Percentiles rank a stretch among this genome's conserved stretches.
Conservation (phyloP, 1,140 invertebrate species). For the Drosophila ercepeae region DNA sequence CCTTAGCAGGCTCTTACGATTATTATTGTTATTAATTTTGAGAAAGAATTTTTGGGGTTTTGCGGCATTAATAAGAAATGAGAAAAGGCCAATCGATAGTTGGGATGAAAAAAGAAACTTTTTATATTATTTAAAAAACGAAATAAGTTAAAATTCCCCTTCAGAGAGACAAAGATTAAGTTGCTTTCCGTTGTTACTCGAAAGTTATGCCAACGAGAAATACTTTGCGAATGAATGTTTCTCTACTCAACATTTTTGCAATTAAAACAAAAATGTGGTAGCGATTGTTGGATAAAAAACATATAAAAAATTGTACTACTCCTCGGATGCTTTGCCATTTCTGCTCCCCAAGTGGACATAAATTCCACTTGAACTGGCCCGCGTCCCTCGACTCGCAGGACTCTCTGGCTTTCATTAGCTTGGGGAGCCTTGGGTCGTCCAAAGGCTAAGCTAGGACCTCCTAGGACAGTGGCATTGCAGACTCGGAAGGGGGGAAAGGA, state of each 20-base stretch:
- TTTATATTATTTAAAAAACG: neutral
- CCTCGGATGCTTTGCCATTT: neutral
- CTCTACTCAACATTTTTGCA: constrained; percentile 11
- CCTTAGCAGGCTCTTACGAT: constrained; percentile 39
- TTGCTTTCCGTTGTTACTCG: constrained; percentile 14
- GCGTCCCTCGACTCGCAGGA: neutral
- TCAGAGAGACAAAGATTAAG: neutral
- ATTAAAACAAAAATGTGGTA: constrained; percentile 39
- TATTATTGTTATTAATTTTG: constrained; percentile 70
- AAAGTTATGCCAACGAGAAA: constrained; percentile 22
- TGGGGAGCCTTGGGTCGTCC: constrained; percentile 2
- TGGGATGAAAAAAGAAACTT: neutral
- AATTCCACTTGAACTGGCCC: constrained; percentile 45
- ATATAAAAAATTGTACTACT: constrained; percentile 10
- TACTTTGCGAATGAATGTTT: constrained; percentile 15
- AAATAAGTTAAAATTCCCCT: neutral
- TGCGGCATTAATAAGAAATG: constrained; percentile 67
- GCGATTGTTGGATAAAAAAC: constrained; percentile 12
- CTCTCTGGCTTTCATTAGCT: constrained; percentile 39
- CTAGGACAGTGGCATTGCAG: neutral
- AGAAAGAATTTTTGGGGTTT: constrained; percentile 54
- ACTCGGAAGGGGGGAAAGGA: neutral
- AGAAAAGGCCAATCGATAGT: constrained; percentile 39
- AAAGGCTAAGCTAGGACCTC: constrained; percentile 1
- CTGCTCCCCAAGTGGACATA: constrained; percentile 27